phyloP scores from a whole-genome alignment of 2,888 invertebrate species.

The Adineta ricciae region DNA sequence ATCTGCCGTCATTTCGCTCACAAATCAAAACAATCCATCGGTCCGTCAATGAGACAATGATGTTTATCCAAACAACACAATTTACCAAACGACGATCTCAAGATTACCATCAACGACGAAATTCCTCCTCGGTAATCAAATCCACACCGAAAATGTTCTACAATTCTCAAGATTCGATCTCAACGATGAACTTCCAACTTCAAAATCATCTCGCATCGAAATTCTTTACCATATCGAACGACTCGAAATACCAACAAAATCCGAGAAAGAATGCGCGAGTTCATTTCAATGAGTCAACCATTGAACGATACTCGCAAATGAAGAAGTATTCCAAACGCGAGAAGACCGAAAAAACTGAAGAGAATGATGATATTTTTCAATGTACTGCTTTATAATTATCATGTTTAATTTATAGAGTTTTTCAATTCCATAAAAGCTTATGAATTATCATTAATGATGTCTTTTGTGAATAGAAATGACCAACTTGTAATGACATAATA shows the following conservation, averaged over 20 bases:
- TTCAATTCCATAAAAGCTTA: too few species aligned
- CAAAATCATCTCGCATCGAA: background rate
- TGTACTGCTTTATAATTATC: background rate
- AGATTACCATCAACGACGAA: background rate
- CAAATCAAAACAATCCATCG: background rate
- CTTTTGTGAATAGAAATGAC: too few species aligned
- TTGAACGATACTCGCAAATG: background rate
- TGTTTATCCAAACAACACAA: background rate
- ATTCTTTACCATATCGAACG: background rate
- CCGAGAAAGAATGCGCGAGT: background rate
- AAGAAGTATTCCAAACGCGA: background rate
- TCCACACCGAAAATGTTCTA: too few species aligned
- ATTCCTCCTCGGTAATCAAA: background rate
- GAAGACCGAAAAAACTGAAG: background rate
- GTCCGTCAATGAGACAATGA: background rate
- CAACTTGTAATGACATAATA: too few species aligned
- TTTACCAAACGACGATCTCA: background rate
- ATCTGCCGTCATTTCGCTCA: background rate
- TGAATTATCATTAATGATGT: too few species aligned
- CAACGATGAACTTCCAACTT: background rate
- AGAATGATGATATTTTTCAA: background rate
- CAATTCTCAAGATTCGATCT: background rate
- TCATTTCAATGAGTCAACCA: constrained; percentile 17
- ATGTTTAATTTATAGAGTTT: background rate
- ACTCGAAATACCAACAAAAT: background rate